Percentiles rank a stretch among this genome's conserved stretches.
Conservation (phyloP, 2,113 vertebrate genomes). For the Atherinomorus stipes region DNA sequence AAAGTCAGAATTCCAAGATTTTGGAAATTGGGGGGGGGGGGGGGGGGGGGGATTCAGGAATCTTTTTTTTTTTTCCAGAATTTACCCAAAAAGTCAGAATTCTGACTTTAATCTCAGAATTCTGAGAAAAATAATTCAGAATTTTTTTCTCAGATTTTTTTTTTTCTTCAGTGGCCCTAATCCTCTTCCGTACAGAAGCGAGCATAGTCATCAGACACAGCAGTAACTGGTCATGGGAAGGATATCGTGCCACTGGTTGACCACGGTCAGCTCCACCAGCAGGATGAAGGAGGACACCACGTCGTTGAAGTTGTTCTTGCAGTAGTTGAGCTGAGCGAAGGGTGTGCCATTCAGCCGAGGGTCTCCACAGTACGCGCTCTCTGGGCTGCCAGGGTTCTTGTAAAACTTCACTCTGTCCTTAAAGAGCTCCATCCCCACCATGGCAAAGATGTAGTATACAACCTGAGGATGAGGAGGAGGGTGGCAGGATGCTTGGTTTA, state of each 20-base stretch:
- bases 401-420: constrained; percentile 87
- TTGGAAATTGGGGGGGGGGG: too few relatives aligned
- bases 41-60: too few relatives aligned
- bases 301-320: constrained; percentile 95
- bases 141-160: too few relatives aligned
- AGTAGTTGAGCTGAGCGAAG: constrained; percentile 89
- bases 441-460: constrained; percentile 92
- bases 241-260: constrained; percentile 99
- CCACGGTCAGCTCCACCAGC: constrained; percentile 92
- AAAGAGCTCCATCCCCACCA: constrained; percentile 95
- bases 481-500: too few relatives aligned
- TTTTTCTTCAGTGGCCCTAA: too few relatives aligned
- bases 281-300: constrained; percentile 87
- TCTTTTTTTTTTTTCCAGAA: too few relatives aligned
- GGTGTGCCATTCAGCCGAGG: constrained; percentile 79
- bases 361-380: constrained; percentile 86
- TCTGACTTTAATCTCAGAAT: too few relatives aligned
- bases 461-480: constrained; percentile 76
- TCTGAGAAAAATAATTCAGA: too few relatives aligned
- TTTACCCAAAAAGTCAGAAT: too few relatives aligned
- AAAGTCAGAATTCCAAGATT: too few relatives aligned
- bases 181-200: too few relatives aligned
- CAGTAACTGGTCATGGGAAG: constrained; percentile 78
- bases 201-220: too few relatives aligned
- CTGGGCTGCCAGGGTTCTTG: constrained; percentile 52